A percentile compares a stretch with the other conserved stretches of the same genome.
Conservation (phyloP, 2,113 vertebrate genomes). For the Promerops cafer region DNA sequence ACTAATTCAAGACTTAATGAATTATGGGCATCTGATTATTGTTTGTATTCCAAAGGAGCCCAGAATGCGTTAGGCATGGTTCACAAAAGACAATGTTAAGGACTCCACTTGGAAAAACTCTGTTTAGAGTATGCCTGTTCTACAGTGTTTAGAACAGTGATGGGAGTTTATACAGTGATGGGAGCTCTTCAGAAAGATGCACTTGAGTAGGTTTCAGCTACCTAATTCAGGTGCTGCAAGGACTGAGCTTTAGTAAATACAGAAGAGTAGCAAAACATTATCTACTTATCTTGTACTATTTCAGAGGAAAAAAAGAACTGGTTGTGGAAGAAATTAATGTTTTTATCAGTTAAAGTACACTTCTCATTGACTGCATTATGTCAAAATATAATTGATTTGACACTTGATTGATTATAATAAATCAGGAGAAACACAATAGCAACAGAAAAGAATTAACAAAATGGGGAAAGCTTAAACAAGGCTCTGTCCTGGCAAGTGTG, state of each 20-base stretch:
- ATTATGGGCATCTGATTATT: slow-evolving; percentile 4
- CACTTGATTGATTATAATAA: neutral
- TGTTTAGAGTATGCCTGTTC: neutral
- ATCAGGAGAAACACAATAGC: neutral
- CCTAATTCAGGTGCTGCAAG: neutral
- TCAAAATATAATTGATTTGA: neutral
- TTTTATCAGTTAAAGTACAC: neutral
- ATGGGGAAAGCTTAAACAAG: neutral
- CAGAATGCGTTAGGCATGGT: neutral
- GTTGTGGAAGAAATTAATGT: neutral
- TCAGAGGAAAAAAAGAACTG: neutral
- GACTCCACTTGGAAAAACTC: neutral
- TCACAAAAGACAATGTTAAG: slow-evolving; percentile 31
- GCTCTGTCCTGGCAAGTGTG: neutral
- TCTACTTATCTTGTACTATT: neutral
- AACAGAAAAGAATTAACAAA: neutral
- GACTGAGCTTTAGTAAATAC: neutral
- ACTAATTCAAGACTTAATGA: slow-evolving; percentile 27
- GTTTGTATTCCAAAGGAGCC: slow-evolving; percentile 9
- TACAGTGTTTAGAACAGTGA: too few relatives aligned
- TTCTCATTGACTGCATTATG: neutral
- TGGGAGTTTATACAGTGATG: neutral
- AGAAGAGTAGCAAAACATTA: neutral
- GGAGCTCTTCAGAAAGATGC: neutral
- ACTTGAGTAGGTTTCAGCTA: neutral